Evolutionary conservation across 2,797 vertebrate genomes (phyloP).

Genomic region (Malurus splendens): DNA sequence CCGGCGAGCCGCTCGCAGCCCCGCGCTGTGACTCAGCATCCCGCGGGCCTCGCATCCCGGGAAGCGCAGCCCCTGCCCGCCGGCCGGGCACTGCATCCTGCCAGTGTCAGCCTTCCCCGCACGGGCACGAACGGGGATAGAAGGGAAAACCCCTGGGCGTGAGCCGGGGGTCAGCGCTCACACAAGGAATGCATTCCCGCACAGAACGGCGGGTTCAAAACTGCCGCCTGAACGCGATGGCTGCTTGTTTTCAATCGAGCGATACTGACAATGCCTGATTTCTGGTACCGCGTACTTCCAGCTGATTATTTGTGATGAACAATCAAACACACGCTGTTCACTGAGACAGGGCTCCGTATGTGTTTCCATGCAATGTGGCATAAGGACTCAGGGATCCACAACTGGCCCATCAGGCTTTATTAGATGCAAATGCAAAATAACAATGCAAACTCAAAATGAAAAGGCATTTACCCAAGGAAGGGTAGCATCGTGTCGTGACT

Average conservation of each 20-base stretch:
- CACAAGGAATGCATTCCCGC: rapidly evolving
- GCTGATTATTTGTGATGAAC: background rate
- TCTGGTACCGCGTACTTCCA: background rate
- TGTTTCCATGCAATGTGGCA: background rate
- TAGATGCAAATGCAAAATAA: background rate
- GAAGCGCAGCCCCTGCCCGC: background rate
- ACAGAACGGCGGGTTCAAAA: rapidly evolving
- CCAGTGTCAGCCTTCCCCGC: rapidly evolving
- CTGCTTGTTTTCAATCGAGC: background rate
- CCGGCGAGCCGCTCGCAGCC: background rate
- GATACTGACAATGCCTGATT: background rate
- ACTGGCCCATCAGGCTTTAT: background rate
- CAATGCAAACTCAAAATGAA: background rate
- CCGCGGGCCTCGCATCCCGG: background rate
- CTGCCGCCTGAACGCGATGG: background rate
- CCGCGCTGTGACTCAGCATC: conserved; percentile 55
- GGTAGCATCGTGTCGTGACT: background rate
- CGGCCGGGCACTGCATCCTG: rapidly evolving
- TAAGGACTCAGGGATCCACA: background rate
- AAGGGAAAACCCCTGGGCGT: background rate
- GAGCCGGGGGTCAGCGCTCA: background rate
- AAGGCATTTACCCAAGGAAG: background rate
- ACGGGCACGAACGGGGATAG: background rate
- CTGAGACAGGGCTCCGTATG: background rate
- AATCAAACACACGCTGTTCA: background rate